These are phyloP conservation scores for Hartigia nigra DNA, from an alignment of 2,888 invertebrate species.

Conservation along the genomic window DNA sequence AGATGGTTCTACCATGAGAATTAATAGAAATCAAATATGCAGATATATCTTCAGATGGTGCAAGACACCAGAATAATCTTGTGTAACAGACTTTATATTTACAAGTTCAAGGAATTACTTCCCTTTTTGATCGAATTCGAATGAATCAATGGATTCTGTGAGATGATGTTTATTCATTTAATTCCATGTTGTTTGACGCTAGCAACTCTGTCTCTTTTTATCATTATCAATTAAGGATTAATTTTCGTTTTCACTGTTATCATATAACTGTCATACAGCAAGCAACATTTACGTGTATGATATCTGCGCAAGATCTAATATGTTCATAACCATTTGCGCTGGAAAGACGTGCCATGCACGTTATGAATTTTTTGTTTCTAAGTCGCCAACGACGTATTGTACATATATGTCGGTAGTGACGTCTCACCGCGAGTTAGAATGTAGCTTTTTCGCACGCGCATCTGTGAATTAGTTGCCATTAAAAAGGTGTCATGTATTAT, in stretches of 20 bases:
- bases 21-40: no score
- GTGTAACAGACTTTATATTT: not conserved
- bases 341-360: no score
- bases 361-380: no score
- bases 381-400: no score
- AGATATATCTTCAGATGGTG: no score
- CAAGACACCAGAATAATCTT: no score
- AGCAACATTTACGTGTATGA: conserved; percentile 48
- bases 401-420: no score
- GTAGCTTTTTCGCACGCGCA: no score
- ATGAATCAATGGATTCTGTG: not conserved
- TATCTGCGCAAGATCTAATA: conserved; percentile 47
- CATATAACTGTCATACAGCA: conserved; percentile 41
- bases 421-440: no score
- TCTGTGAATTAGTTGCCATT: no score
- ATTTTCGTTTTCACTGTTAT: conserved; percentile 22
- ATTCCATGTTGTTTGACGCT: not conserved
- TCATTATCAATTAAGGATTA: not conserved
- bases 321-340: no score
- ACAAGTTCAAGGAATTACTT: not conserved
- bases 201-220: not conserved
- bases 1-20: no score
- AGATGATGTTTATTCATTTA: not conserved
- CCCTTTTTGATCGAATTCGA: not conserved
- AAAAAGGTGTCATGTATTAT: conserved; percentile 40